These are phyloP conservation scores for Beris morrisii DNA, from an alignment of 2,888 invertebrate species.

Conservation along the genomic window DNA sequence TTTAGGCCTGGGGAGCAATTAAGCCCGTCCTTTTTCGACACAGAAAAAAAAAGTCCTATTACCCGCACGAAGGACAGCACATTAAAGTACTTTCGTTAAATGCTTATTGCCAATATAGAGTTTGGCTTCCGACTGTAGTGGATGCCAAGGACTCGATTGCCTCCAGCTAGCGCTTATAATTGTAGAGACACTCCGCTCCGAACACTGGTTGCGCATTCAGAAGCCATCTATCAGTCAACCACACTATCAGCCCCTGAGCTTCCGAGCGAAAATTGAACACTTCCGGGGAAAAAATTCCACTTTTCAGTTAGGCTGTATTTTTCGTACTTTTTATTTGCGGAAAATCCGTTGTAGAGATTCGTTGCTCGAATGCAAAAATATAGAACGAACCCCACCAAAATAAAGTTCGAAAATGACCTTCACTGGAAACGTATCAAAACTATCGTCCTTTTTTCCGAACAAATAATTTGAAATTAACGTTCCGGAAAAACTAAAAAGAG, in stretches of 20 bases:
- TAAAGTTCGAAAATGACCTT: too few species aligned
- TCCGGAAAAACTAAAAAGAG: too few species aligned
- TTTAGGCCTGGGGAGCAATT: slow-evolving; percentile 26
- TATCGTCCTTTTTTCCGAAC: too few species aligned
- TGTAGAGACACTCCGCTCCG: neutral
- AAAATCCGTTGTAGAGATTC: too few species aligned
- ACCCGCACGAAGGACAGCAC: slow-evolving; percentile 20
- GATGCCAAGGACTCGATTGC: neutral
- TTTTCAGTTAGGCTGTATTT: too few species aligned
- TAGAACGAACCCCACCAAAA: too few species aligned
- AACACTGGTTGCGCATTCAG: slow-evolving; percentile 39
- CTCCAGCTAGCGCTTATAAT: neutral
- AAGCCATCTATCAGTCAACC: slow-evolving; percentile 1
- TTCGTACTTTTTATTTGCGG: too few species aligned
- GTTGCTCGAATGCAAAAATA: too few species aligned
- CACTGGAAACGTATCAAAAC: too few species aligned
- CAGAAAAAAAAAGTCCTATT: slow-evolving; percentile 21
- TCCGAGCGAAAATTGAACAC: neutral
- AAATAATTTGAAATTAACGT: too few species aligned
- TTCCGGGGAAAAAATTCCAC: neutral
- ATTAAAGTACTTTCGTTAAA: slow-evolving; percentile 22
- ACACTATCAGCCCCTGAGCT: neutral
- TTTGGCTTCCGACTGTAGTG: slow-evolving; percentile 6
- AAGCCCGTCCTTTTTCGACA: slow-evolving; percentile 21
- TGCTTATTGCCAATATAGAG: slow-evolving; percentile 21